Evolutionary conservation across 2,888 invertebrate genomes (phyloP), one percentile per base, ranked within the genome.

Genomic region (Thysanoteuthis rhombus): DNA sequence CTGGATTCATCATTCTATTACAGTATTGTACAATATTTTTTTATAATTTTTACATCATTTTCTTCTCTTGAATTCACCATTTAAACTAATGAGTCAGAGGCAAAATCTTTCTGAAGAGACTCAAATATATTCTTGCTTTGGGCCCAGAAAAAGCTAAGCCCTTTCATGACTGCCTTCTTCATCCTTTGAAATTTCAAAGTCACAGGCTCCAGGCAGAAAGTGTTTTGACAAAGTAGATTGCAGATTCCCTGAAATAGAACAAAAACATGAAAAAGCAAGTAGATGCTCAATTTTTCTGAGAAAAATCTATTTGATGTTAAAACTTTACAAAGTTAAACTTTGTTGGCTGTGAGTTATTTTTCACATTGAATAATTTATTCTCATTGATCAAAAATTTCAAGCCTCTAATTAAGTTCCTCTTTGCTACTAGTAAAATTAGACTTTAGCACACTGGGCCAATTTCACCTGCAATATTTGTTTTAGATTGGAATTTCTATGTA

Each of bases 291-390:
- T n/a, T 75, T 75, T 75, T 75, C n/a, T 75, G 75, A 75, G 75
- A 75, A 75, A 75, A 75, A 36, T 75, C 75, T n/a, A 75, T 75
- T 75, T 75, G 75, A 75, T 75, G 75, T 75, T 75, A n/a, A 75
- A 75, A 75, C 75, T n/a, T 75, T 75, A 75, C 75, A n/a, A 75
- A 75, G 36, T 36, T 75, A 75, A 75, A 36, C 75, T 75, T 75
- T 75, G 75, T 75, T 75, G 75, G 75, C 75, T 75, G 75, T 75
- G 75, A 75, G n/a, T 75, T 75, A 75, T 75, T 75, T 75, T 75
- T 75, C n/a, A n/a, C n/a, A 75, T 75, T 75, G 75, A 75, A 75
- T 75, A n/a, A 75, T 75, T 75, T n/a, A 75, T 75, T 75, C n/a
- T 75, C 75, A 32, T 32, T 58, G 58, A 58, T 58, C 8, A 75